Base-by-base conservation (phyloP, 2,888 invertebrate species). In the Yponomeuta sedellus region DNA sequence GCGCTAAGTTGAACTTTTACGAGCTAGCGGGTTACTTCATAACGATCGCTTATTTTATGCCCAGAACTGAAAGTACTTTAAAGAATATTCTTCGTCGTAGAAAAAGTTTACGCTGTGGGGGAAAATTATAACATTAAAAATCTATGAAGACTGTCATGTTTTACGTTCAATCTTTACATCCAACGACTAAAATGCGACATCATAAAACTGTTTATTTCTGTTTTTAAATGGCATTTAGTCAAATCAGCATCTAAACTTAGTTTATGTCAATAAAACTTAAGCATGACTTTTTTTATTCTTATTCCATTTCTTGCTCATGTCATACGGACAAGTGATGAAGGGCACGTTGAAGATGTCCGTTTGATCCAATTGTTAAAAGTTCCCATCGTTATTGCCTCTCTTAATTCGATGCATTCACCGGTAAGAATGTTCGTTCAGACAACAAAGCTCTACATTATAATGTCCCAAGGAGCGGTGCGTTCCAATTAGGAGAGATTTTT, bases 401-500 rank as follows among this genome's bases (percentile, higher is more conserved):
- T 80, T 85, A 81, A 84, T 83, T 82, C 76, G 79, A 81, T 74
- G 76, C 75, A 83, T 83, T 82, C 80, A 83, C 75, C 74, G 73
- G 70, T 77, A 79, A 85, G 83, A 87, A 87, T 83, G 83, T 78
- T 74, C 72, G 78, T 75, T 71, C 76, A 78, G 79, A 58, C 81
- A 82, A 87, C 86, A 86, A 86, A 82, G 81, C 79, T 74, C 76
- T 80, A 83, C 80, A 86, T 88, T 85, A 87, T 82, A 82, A 84
- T 88, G 88, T 88, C 86, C 80, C 83, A 76, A 76, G 77, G 80
- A 76, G 79, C 80, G 81, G 77, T 81, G 77, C 77, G 83, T 81
- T 79, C 86, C 88, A 88, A 89, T 89, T 89, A 90, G 83, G 80
- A 77, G 80, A 85, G 86, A 87, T 88, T 90, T 88, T 88, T 85